Conservation (phyloP, 2,113 vertebrate genomes). For the Aegithalos caudatus region DNA sequence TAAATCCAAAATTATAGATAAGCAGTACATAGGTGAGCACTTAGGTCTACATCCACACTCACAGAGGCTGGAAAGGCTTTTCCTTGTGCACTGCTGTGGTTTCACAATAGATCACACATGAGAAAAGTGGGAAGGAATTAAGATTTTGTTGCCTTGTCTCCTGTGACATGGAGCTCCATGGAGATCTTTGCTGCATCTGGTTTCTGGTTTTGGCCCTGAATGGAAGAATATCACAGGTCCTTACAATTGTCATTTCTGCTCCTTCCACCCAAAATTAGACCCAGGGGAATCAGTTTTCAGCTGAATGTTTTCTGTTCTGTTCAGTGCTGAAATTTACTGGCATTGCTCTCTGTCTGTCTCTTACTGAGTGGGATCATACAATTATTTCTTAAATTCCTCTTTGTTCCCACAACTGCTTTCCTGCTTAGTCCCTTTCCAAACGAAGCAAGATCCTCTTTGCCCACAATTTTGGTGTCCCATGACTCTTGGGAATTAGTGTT, state of each 20-base stretch:
- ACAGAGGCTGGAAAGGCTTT: neutral
- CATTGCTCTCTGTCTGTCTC: neutral
- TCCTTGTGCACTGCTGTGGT: neutral
- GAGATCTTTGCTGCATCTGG: neutral
- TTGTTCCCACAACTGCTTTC: neutral
- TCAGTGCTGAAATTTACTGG: neutral
- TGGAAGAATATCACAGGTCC: neutral
- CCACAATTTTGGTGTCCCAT: neutral
- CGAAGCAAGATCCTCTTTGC: neutral
- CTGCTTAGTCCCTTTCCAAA: neutral
- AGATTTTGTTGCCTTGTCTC: neutral
- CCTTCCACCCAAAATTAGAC: neutral
- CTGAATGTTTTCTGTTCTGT: neutral
- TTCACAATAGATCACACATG: neutral
- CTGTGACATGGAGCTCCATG: neutral
- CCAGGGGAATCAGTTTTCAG: neutral
- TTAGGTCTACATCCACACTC: neutral
- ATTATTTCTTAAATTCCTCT: neutral
- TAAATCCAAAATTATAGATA: neutral
- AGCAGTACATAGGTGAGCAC: neutral
- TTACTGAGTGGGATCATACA: neutral
- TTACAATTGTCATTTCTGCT: neutral
- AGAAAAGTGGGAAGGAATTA: neutral
- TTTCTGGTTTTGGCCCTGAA: slow-evolving; percentile 20
- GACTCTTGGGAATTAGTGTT: neutral